Conservation (phyloP, 2,113 vertebrate species). For the Labrus mixtus region DNA sequence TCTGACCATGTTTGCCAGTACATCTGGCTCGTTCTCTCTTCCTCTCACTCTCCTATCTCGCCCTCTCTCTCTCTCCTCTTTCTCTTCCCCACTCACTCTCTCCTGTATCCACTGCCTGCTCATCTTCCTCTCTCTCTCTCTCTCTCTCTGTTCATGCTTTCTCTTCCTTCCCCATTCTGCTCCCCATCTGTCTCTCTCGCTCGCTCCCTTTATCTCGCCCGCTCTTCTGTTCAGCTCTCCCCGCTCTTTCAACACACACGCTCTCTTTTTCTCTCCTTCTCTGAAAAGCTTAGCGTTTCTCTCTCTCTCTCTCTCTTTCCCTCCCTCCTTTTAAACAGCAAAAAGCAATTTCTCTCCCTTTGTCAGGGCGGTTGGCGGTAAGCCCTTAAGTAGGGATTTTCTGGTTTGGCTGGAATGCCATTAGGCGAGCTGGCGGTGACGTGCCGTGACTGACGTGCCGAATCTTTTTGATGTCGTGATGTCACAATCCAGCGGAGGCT, state of each 20-base stretch:
- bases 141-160: conserved; percentile 33
- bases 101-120: background rate
- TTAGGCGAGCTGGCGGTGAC: conserved; percentile 80
- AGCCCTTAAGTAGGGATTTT: conserved; percentile 85
- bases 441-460: conserved; percentile 78
- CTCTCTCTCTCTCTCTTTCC: conserved; percentile 42
- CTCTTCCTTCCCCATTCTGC: conserved; percentile 41
- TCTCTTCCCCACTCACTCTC: no score
- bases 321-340: conserved; percentile 78
- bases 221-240: conserved; percentile 49
- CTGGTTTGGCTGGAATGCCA: conserved; percentile 82
- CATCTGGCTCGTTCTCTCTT: conserved; percentile 57
- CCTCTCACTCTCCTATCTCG: conserved; percentile 7
- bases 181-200: conserved; percentile 62
- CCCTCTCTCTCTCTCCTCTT: conserved; percentile 15
- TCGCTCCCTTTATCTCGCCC: conserved; percentile 60
- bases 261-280: conserved; percentile 43
- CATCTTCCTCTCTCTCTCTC: conserved; percentile 42
- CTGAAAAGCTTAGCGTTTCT: conserved; percentile 72
- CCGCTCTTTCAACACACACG: conserved; percentile 37
- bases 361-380: conserved; percentile 79
- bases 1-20: conserved; percentile 55
- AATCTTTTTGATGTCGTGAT: conserved; percentile 83
- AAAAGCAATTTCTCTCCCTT: conserved; percentile 85
- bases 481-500: conserved; percentile 77